Percentiles rank a stretch among this genome's conserved stretches.
Conservation (phyloP, 2,113 vertebrate genomes). For the Gila orcuttii region DNA sequence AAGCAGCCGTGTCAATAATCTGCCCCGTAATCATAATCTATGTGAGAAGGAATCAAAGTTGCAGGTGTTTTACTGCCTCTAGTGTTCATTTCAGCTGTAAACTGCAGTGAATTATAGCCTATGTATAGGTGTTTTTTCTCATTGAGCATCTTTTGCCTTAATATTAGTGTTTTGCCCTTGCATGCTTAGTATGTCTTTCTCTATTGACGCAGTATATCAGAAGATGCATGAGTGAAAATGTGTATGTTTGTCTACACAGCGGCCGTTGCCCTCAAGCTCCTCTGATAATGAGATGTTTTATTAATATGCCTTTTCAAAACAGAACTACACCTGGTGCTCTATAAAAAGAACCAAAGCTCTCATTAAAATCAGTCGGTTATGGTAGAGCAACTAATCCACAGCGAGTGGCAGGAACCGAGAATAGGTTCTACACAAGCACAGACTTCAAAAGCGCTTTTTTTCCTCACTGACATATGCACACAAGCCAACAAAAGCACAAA, state of each 20-base stretch:
- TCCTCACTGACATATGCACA: background rate
- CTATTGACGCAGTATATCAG: background rate
- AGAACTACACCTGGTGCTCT: background rate
- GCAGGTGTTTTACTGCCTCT: background rate
- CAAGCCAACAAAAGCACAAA: background rate
- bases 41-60: background rate
- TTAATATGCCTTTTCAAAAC: slow-evolving; percentile 31
- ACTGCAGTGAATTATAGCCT: background rate
- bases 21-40: background rate
- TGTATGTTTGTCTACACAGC: background rate
- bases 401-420: background rate
- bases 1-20: background rate
- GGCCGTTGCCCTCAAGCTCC: background rate
- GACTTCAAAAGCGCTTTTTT: background rate
- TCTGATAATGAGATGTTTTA: slow-evolving; percentile 8
- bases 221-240: background rate
- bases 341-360: slow-evolving; percentile 27
- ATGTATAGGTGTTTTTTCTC: background rate
- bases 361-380: slow-evolving; percentile 27
- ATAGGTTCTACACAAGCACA: background rate
- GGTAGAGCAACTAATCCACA: slow-evolving; percentile 20
- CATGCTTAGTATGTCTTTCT: background rate
- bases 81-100: background rate
- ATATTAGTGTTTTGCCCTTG: no score
- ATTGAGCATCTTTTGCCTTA: background rate